These are phyloP conservation scores for Trachythela sp. DNA, from an alignment of 64 coral and sea anemone genomes.

Conservation along the genomic window DNA sequence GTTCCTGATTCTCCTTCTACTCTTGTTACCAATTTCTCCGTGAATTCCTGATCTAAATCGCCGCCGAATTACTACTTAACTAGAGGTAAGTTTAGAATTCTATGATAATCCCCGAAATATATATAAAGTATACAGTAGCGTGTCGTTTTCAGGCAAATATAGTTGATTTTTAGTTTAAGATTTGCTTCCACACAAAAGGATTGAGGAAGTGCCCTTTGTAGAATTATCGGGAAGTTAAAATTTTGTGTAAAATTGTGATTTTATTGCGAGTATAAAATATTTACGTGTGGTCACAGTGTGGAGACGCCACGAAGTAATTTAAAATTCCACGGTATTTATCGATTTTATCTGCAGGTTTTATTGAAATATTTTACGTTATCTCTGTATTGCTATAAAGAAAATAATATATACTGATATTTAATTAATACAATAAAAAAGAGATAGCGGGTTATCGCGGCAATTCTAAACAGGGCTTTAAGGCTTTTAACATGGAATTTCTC, in stretches of 20 bases:
- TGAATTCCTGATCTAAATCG: neutral
- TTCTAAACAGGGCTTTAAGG: neutral
- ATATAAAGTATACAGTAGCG: neutral
- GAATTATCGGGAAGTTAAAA: no score
- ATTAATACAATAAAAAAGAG: neutral
- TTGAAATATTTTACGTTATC: constrained; percentile 5
- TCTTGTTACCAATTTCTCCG: neutral
- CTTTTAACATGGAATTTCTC: neutral
- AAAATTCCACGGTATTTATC: neutral
- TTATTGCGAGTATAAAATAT: no score
- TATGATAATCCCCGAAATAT: neutral
- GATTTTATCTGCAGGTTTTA: neutral
- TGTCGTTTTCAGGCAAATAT: neutral
- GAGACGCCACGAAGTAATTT: no score
- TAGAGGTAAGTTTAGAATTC: neutral
- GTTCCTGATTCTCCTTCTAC: neutral
- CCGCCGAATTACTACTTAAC: neutral
- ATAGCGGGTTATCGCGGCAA: neutral
- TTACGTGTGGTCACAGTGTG: no score
- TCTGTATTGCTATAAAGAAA: neutral
- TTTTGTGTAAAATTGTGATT: no score
- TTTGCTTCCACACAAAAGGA: no score
- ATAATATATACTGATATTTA: neutral
- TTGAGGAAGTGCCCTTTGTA: no score
- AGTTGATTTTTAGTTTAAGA: no score